Evolutionary conservation across 2,113 vertebrate species (phyloP).

Genomic region (Fukomys damarensis): DNA sequence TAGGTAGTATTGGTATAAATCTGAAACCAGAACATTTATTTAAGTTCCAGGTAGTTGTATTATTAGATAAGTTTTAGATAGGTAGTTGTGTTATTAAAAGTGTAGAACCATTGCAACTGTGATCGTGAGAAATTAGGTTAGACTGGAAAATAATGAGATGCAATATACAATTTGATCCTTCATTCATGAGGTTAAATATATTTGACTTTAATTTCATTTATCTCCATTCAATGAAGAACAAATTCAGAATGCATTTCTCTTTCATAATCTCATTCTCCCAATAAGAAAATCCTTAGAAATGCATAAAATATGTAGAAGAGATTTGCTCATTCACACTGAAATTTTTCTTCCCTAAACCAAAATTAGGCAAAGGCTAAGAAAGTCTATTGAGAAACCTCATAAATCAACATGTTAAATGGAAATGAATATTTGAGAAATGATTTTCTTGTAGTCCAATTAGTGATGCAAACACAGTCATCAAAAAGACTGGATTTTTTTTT

Average conservation of each 20-base stretch:
- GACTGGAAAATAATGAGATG: conserved; percentile 75
- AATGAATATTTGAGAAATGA: neutral
- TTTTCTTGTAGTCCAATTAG: neutral
- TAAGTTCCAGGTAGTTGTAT: conserved; percentile 48
- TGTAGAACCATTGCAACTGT: neutral
- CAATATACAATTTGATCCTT: conserved; percentile 71
- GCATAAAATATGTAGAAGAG: neutral
- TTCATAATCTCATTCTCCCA: neutral
- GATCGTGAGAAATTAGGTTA: conserved; percentile 63
- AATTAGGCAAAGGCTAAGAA: neutral
- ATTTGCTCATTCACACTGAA: neutral
- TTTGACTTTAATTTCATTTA: conserved; percentile 78
- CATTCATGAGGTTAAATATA: conserved; percentile 73
- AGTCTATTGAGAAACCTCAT: neutral
- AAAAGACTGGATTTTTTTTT: neutral
- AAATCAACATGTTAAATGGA: neutral
- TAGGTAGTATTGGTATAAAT: neutral
- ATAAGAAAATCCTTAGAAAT: conserved; percentile 26
- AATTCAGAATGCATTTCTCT: neutral
- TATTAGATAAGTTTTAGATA: too few species aligned
- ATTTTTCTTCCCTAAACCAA: neutral
- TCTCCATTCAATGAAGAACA: conserved; percentile 33
- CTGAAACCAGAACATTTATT: conserved; percentile 4
- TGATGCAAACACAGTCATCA: neutral
- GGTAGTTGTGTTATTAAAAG: conserved; percentile 53